Percentiles rank a stretch among this genome's conserved stretches.
phyloP scores from a whole-genome alignment of 2,888 invertebrate genomes.

The Eupithecia exiguata region DNA sequence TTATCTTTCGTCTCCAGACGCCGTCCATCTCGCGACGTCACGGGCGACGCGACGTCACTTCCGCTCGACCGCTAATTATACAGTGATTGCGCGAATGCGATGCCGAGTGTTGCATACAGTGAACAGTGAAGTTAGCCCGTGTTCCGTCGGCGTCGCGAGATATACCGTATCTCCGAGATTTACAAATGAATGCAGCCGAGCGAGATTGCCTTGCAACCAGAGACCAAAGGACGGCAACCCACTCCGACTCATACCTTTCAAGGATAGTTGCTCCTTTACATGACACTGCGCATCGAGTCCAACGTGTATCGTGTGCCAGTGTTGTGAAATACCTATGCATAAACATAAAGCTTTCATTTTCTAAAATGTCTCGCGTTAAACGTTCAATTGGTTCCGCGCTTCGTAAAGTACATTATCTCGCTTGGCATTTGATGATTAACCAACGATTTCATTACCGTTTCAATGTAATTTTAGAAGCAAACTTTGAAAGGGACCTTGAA shows the following conservation, averaged over 20 bases:
- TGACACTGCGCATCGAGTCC: slow-evolving; percentile 61
- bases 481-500: slow-evolving; percentile 43
- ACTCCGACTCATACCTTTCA: slow-evolving; percentile 65
- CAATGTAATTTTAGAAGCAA: slow-evolving; percentile 42
- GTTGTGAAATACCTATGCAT: slow-evolving; percentile 50
- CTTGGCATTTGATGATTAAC: slow-evolving; percentile 18
- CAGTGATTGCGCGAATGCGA: slow-evolving; percentile 68
- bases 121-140: slow-evolving; percentile 76
- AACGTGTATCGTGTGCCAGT: slow-evolving; percentile 55
- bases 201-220: slow-evolving; percentile 69
- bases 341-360: slow-evolving; percentile 34
- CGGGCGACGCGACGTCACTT: slow-evolving; percentile 67
- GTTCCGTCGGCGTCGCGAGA: slow-evolving; percentile 65
- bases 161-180: slow-evolving; percentile 69
- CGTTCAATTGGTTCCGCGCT: slow-evolving; percentile 48
- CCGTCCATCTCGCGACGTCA: slow-evolving; percentile 79
- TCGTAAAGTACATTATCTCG: slow-evolving; percentile 20
- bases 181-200: slow-evolving; percentile 67
- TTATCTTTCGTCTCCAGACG: slow-evolving; percentile 77
- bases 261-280: slow-evolving; percentile 65
- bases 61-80: slow-evolving; percentile 62
- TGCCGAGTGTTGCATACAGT: slow-evolving; percentile 71
- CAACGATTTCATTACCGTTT: slow-evolving; percentile 47
- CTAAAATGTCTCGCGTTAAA: slow-evolving; percentile 48
- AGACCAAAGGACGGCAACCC: slow-evolving; percentile 69